Evolutionary conservation across 2,888 invertebrate species (phyloP), one percentile per base, ranked within the genome.

Genomic region (Sphaeridia pumilis): DNA sequence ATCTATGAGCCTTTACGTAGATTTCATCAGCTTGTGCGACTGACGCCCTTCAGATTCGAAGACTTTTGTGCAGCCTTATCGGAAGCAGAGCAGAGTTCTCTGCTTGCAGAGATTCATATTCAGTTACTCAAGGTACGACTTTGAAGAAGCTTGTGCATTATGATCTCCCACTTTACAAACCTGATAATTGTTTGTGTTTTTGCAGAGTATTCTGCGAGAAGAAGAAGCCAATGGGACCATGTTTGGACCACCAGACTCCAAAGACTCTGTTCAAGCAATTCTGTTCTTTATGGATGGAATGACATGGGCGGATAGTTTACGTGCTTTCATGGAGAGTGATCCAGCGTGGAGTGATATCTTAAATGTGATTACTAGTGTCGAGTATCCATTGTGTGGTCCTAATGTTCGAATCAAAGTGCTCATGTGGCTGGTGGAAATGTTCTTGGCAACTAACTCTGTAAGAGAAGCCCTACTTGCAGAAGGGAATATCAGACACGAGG

Each of bases 201-300:
- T 54, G 20, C 28, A 58, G 52, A 56, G 94, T 28, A 77, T 92
- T 64, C 71, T 94, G 48, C 76, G 93, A 45, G 93, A 94, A 73
- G 94, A 94, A 72, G 94, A 95, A 71, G 82, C 85, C 12, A 90
- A 90, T 71, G 88, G 88, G 67, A 93, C 90, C 2, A 87, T 88
- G 72, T 97, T 93, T 74, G 94, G 94, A 43, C 93, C 95, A 7
- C 73, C 90, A 56, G 98, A 99, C 75, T 87, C 92, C 69, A 95
- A 95, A 74, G 95, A 97, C 73, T 90, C 93, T 70, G 84, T 95
- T 25, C 95, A 97, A 72, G 84, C 95, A 59, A 81, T 87, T 63
- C 75, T 95, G 51, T 94, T 86, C 74, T 80, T 94, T 67, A 81
- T 94, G 67, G 98, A 98, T 74, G 79, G 85, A 50, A 82, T 97